Percentiles rank a stretch among this genome's conserved stretches.
These are phyloP conservation scores for Acleris laterana DNA, from an alignment of 2,888 invertebrate genomes.

Conservation along the genomic window DNA sequence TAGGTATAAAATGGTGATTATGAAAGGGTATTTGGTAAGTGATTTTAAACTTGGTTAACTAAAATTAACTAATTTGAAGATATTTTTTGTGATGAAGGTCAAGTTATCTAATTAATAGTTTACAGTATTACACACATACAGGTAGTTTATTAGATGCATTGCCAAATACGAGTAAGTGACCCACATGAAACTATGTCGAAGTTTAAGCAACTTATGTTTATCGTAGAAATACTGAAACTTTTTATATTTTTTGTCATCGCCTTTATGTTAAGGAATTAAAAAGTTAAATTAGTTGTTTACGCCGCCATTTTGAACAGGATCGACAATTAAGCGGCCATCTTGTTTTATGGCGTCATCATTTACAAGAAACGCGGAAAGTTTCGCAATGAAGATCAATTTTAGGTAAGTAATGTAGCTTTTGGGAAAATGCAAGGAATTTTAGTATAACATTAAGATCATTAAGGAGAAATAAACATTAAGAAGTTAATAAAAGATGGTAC, in stretches of 20 bases:
- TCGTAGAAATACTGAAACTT: background rate
- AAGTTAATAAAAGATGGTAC: no score
- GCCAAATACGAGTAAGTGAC: background rate
- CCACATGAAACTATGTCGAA: background rate
- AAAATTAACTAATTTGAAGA: no score
- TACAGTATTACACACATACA: no score
- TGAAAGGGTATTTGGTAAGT: no score
- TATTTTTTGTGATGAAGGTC: no score
- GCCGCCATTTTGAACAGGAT: slow-evolving; percentile 23
- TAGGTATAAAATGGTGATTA: no score
- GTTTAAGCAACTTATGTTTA: no score
- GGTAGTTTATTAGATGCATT: no score
- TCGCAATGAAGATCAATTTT: slow-evolving; percentile 20
- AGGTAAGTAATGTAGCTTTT: slow-evolving; percentile 13
- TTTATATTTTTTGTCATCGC: background rate
- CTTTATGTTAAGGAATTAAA: slow-evolving; percentile 11
- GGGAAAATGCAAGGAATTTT: background rate
- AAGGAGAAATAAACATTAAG: no score
- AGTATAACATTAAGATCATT: background rate
- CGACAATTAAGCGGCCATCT: slow-evolving; percentile 28
- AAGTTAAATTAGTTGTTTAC: slow-evolving; percentile 33
- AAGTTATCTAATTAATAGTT: no score
- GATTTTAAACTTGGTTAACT: no score
- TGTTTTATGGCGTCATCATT: slow-evolving; percentile 27
- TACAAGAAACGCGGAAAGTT: slow-evolving; percentile 11